A percentile compares a stretch with the other conserved stretches of the same genome.
phyloP scores from a whole-genome alignment of 2,113 vertebrate genomes.

The Beaufortia kweichowensis region DNA sequence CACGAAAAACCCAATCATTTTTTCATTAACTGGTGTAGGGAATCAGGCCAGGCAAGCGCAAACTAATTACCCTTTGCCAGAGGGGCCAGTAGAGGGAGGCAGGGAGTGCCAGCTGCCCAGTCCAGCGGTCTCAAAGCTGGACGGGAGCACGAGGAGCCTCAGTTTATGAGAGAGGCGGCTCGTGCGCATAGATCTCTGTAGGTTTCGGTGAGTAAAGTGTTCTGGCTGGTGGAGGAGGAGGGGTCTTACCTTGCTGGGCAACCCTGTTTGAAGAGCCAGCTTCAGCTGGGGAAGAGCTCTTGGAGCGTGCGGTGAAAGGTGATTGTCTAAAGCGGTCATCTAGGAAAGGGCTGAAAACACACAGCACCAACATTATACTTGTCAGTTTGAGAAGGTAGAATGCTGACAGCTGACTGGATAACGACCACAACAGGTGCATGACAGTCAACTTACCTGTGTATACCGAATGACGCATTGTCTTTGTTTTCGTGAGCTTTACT shows the following conservation, averaged over 20 bases:
- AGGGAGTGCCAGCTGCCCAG: constrained; percentile 60
- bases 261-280: constrained; percentile 82
- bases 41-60: constrained; percentile 73
- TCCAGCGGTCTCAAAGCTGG: constrained; percentile 64
- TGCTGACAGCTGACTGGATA: background rate
- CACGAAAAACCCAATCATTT: constrained; percentile 80
- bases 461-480: constrained; percentile 84
- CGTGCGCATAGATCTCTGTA: constrained; percentile 5
- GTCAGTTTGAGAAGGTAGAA: background rate
- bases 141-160: constrained; percentile 47
- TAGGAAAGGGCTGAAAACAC: constrained; percentile 85
- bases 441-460: constrained; percentile 80
- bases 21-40: constrained; percentile 79
- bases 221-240: background rate
- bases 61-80: constrained; percentile 78
- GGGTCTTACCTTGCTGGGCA: constrained; percentile 77
- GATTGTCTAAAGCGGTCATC: constrained; percentile 99
- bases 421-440: background rate
- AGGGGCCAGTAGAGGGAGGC: constrained; percentile 54
- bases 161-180: background rate
- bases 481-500: constrained; percentile 98
- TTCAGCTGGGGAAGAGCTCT: constrained; percentile 88
- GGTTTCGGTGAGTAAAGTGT: constrained; percentile 11
- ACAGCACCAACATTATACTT: background rate
- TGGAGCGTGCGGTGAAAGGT: constrained; percentile 91